These are phyloP conservation scores for Thamnaconus septentrionalis DNA, from an alignment of 2,113 vertebrate species.

Conservation along the genomic window DNA sequence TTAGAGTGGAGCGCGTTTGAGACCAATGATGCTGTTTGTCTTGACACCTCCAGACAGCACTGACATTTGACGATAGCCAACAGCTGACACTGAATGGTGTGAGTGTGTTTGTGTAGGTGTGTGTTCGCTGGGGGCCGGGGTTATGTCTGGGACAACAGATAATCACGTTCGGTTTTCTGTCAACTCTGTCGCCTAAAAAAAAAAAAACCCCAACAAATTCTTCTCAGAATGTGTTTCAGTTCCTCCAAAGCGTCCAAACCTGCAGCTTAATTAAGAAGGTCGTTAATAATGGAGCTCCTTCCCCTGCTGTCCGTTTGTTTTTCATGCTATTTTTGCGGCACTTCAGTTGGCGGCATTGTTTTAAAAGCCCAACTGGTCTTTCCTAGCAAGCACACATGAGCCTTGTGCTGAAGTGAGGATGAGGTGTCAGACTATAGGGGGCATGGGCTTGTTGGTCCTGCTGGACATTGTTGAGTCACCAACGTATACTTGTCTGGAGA, in stretches of 20 bases:
- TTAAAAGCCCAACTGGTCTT: no score
- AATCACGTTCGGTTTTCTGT: background rate
- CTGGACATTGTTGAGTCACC: constrained; percentile 65
- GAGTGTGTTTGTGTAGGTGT: constrained; percentile 18
- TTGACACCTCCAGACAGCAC: constrained; percentile 14
- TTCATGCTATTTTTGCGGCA: background rate
- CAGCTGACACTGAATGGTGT: constrained; percentile 55
- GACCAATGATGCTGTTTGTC: constrained; percentile 2
- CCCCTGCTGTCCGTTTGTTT: no score
- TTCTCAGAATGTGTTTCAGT: no score
- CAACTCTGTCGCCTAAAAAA: background rate
- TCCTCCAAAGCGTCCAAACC: no score
- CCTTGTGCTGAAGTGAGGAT: background rate
- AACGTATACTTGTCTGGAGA: constrained; percentile 55
- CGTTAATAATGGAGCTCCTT: no score
- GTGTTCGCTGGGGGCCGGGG: background rate
- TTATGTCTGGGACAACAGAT: constrained; percentile 27
- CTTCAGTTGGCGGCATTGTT: background rate
- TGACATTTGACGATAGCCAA: constrained; percentile 42
- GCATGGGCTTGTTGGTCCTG: constrained; percentile 47
- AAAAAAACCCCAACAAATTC: no score
- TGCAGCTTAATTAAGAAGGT: no score
- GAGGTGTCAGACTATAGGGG: constrained; percentile 45
- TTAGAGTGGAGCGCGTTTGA: background rate
- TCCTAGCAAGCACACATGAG: no score